Percentiles rank a stretch among this genome's conserved stretches.
Evolutionary conservation across 2,888 invertebrate species (phyloP).

Genomic region (Suillia variegata): DNA sequence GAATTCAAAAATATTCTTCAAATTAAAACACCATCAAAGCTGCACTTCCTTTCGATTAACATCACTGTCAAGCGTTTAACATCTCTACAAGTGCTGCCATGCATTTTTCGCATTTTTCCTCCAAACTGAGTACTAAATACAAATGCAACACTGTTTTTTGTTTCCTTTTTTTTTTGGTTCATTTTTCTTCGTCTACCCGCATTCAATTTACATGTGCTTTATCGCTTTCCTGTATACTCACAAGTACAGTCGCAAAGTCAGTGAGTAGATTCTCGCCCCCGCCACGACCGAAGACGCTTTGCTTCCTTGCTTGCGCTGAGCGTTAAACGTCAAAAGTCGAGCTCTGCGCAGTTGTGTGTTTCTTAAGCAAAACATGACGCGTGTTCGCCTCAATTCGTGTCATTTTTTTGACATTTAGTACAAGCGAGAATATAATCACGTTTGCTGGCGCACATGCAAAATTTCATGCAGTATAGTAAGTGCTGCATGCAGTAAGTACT

Average conservation of each 20-base stretch:
- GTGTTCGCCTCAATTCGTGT: conserved; percentile 35
- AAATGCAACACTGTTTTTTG: background rate
- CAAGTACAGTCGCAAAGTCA: background rate
- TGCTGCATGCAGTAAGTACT: too few relatives aligned
- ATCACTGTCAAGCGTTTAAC: conserved; percentile 43
- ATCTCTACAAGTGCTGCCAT: conserved; percentile 38
- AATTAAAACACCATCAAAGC: too few relatives aligned
- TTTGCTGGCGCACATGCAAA: too few relatives aligned
- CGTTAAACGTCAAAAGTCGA: conserved; percentile 48
- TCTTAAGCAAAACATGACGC: conserved; percentile 39
- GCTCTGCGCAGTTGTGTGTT: conserved; percentile 10
- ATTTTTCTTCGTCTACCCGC: background rate
- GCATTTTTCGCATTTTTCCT: conserved; percentile 6
- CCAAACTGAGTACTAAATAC: too few relatives aligned
- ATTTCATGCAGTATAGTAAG: too few relatives aligned
- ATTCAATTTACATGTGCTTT: background rate
- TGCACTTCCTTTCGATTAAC: too few relatives aligned
- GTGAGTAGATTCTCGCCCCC: too few relatives aligned
- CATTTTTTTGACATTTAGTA: conserved; percentile 23
- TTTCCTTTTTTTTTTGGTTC: background rate
- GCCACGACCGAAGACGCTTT: too few relatives aligned
- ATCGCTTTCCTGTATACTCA: background rate
- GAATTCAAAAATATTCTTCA: too few relatives aligned
- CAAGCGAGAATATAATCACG: conserved; percentile 12
- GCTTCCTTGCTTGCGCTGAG: too few relatives aligned